Evolutionary conservation across 2,797 vertebrate species (phyloP).

Genomic region (Tenualosa ilisha): DNA sequence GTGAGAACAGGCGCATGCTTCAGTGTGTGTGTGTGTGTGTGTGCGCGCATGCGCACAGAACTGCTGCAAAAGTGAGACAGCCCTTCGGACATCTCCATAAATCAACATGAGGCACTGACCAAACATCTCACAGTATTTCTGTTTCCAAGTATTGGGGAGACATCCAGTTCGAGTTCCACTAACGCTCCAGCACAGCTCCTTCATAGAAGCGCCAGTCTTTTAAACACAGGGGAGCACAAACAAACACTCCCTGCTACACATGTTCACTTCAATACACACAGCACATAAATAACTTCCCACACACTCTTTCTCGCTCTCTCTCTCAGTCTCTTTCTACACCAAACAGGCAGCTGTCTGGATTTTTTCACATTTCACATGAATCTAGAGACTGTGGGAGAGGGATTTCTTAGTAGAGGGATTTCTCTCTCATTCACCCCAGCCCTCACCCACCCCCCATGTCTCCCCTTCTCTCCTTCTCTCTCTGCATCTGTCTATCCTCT

Average conservation of each 20-base stretch:
- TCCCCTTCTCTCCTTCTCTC: not conserved
- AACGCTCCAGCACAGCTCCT: conserved; percentile 31
- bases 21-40: not conserved
- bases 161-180: conserved; percentile 39
- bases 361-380: not conserved
- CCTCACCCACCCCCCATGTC: not conserved
- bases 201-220: conserved; percentile 34
- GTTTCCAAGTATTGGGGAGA: conserved; percentile 43
- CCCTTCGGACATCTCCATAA: conserved; percentile 41
- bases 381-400: not conserved
- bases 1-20: not conserved
- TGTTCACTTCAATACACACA: conserved; percentile 6
- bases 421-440: not conserved
- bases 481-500: not conserved
- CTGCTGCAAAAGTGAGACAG: conserved; percentile 33
- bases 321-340: not conserved
- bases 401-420: not conserved
- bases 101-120: conserved; percentile 41
- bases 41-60: conserved; percentile 19
- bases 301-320: not conserved
- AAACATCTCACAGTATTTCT: conserved; percentile 43
- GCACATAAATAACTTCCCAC: conserved; percentile 10
- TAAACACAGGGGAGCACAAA: conserved; percentile 8
- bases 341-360: not conserved
- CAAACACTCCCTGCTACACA: not conserved